Conservation (phyloP, 2,113 vertebrate species). For the Paralichthys olivaceus region DNA sequence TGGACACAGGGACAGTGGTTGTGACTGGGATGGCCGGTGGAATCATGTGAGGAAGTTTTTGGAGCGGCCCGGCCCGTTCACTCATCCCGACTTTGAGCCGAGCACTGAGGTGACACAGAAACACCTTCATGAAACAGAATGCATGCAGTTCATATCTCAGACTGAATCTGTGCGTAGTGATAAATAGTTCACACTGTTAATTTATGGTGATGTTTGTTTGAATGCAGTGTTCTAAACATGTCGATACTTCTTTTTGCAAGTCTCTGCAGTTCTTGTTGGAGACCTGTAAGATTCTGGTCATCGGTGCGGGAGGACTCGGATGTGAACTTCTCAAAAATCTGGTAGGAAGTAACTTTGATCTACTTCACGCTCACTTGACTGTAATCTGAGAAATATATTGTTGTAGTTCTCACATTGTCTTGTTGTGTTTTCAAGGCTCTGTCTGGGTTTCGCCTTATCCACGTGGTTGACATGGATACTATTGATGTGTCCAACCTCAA, state of each 20-base stretch:
- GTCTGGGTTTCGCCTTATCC: conserved; percentile 95
- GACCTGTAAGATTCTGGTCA: conserved; percentile 94
- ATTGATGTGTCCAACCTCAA: conserved; percentile 97
- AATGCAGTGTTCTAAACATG: background rate
- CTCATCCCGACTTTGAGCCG: conserved; percentile 98
- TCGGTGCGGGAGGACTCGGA: conserved; percentile 95
- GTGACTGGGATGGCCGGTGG: conserved; percentile 97
- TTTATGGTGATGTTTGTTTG: background rate
- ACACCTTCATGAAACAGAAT: background rate
- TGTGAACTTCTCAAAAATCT: conserved; percentile 97
- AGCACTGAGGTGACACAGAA: conserved; percentile 89
- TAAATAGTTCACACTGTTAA: no score
- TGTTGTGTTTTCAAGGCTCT: conserved; percentile 84
- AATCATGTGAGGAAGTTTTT: conserved; percentile 98
- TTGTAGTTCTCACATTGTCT: background rate
- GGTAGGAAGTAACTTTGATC: conserved; percentile 76
- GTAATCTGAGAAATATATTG: background rate
- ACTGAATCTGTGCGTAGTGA: background rate
- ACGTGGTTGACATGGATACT: conserved; percentile 98
- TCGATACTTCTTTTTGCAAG: conserved; percentile 67
- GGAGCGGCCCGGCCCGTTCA: conserved; percentile 96
- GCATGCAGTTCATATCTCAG: background rate
- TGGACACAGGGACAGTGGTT: conserved; percentile 88
- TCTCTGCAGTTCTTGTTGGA: conserved; percentile 94
- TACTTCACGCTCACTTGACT: background rate